Conservation (phyloP, 2,797 vertebrate genomes). For the Tapera naevia region DNA sequence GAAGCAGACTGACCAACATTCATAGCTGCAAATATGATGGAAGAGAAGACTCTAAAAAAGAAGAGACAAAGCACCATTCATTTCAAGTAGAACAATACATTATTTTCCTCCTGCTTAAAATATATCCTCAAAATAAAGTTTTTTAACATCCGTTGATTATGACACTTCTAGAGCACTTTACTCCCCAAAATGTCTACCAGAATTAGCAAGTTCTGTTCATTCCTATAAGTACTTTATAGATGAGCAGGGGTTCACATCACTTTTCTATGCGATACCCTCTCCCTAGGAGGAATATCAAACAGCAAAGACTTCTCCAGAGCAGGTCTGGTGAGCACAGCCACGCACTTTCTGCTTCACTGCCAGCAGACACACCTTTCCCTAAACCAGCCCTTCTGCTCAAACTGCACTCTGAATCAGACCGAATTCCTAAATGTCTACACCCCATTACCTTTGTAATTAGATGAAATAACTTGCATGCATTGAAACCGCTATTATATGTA, state of each 20-base stretch:
- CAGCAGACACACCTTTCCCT: neutral
- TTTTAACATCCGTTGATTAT: neutral
- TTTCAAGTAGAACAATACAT: neutral
- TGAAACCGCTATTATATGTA: neutral
- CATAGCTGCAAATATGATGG: constrained; percentile 76
- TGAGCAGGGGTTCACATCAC: neutral
- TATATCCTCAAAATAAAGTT: neutral
- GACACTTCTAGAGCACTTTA: neutral
- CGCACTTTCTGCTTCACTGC: neutral
- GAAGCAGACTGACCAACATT: constrained; percentile 74
- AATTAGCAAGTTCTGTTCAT: neutral
- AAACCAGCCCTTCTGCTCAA: neutral
- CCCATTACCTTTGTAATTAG: neutral
- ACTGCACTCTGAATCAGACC: neutral
- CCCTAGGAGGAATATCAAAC: neutral
- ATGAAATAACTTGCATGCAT: neutral
- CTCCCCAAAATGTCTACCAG: neutral
- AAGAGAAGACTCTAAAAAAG: constrained; percentile 71
- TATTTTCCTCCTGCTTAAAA: neutral
- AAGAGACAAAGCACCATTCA: neutral
- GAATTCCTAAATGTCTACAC: neutral
- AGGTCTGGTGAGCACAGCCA: neutral
- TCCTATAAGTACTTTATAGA: neutral
- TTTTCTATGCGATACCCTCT: neutral
- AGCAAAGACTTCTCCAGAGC: neutral